phyloP scores from a whole-genome alignment of 2,113 vertebrate species.

The Jaculus jaculus region DNA sequence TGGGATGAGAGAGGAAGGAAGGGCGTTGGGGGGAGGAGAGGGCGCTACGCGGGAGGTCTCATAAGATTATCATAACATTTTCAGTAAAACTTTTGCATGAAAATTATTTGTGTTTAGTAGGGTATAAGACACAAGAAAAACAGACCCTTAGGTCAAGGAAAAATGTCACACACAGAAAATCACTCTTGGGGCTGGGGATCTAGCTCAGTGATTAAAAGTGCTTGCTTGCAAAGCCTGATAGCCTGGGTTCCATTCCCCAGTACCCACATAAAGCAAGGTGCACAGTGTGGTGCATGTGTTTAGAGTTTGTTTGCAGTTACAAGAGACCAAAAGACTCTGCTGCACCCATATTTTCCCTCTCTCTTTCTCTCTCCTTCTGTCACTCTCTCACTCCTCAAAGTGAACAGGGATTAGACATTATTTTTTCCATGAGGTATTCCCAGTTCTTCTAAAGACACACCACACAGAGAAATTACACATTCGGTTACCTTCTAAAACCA shows the following conservation, averaged over 20 bases:
- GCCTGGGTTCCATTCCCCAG: too few species aligned
- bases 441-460: constrained; percentile 26
- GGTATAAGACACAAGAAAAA: background rate
- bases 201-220: too few species aligned
- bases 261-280: too few species aligned
- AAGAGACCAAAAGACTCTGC: too few species aligned
- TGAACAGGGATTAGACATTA: background rate
- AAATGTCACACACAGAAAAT: background rate
- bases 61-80: background rate
- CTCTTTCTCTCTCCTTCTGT: too few species aligned
- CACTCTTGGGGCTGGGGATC: background rate
- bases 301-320: too few species aligned
- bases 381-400: too few species aligned
- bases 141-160: background rate
- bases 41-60: background rate
- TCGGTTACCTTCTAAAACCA: constrained; percentile 20
- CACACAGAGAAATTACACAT: background rate
- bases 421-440: constrained; percentile 54
- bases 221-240: too few species aligned
- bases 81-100: background rate
- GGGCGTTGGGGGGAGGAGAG: too few species aligned
- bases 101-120: constrained; percentile 16
- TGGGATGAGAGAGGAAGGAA: background rate
- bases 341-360: too few species aligned
- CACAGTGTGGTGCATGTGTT: too few species aligned